phyloP scores from a whole-genome alignment of 2,888 invertebrate genomes.

The Dasysyrphus tricinctus region DNA sequence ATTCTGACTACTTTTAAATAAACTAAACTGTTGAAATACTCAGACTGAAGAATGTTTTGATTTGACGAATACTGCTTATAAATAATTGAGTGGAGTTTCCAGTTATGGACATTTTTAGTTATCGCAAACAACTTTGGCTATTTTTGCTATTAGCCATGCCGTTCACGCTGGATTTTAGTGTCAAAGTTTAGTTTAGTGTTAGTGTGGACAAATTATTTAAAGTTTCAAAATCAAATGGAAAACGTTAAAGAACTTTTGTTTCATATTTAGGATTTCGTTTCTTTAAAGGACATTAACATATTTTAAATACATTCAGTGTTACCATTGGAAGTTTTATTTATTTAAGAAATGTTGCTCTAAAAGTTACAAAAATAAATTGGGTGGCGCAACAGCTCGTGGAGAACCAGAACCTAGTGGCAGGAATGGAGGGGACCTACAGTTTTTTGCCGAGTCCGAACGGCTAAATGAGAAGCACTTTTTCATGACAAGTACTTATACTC shows the following conservation, averaged over 20 bases:
- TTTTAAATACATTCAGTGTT: background rate
- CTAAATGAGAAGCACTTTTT: too few relatives aligned
- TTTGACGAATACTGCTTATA: slow-evolving; percentile 41
- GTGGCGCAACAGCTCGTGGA: too few relatives aligned
- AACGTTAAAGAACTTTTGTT: background rate
- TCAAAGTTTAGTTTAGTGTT: background rate
- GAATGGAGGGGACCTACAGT: too few relatives aligned
- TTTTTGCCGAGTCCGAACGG: too few relatives aligned
- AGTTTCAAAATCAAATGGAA: background rate
- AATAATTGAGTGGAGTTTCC: slow-evolving; percentile 76
- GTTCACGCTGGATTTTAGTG: background rate
- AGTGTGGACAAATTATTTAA: background rate
- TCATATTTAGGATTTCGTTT: background rate
- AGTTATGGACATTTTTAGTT: slow-evolving; percentile 82
- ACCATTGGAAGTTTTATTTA: background rate
- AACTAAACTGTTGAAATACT: slow-evolving; percentile 1
- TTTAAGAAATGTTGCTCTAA: too few relatives aligned
- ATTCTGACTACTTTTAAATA: background rate
- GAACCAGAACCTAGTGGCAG: too few relatives aligned
- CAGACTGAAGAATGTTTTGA: background rate
- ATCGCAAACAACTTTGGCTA: slow-evolving; percentile 76
- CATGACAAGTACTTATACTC: too few relatives aligned
- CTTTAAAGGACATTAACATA: background rate
- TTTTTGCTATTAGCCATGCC: background rate
- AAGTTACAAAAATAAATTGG: too few relatives aligned